Base-by-base conservation (phyloP, 2,797 vertebrate species). In the Crypturellus tataupa region DNA sequence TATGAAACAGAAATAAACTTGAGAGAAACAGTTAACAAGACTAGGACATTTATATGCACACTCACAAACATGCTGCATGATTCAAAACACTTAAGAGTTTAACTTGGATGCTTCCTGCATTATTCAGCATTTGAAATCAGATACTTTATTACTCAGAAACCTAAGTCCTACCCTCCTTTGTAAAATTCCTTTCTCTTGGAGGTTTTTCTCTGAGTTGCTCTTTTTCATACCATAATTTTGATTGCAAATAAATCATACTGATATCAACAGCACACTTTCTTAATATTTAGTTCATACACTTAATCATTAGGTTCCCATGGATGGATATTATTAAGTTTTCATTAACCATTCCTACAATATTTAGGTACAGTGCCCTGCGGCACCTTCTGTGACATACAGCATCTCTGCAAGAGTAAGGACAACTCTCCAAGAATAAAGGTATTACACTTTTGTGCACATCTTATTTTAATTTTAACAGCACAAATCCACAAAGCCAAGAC, bases 381-480 rank as follows among this genome's bases (percentile, higher is more conserved):
- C 86, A 70, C 42, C 58, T 79, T 80, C 72, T 46, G 20, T 90
- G 53, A 97, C 98, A 2, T 98, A 98, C 98, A 86, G 98, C 98
- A 87, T 98, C 98, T 95, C 98, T 98, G 98, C 98, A 99, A 53
- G 98, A 99, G 91, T 96, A 98, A 90, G 47, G 47, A 12, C 47
- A 49, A 25, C 23, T 47, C 47, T 49, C 47, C 23, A 12, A 39
- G 37, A 39, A 39, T 39, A 39, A 39, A 6, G 13, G 5, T 20
- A 8, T 35, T 53, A 39, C 1, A 2, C 10, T 46, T 88, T 46
- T 35, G 8, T 27, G 39, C 3, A 4, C 37, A 3, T 10, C 37
- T 39, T 39, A 31, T 9, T 71, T 51, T 40, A 94, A 62, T 7
- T 46, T 25, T 20, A 55, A 65, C 7, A 24, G 6, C n/a, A 72